These are phyloP conservation scores for Noctua comes DNA, from an alignment of 2,888 invertebrate genomes.

Conservation along the genomic window DNA sequence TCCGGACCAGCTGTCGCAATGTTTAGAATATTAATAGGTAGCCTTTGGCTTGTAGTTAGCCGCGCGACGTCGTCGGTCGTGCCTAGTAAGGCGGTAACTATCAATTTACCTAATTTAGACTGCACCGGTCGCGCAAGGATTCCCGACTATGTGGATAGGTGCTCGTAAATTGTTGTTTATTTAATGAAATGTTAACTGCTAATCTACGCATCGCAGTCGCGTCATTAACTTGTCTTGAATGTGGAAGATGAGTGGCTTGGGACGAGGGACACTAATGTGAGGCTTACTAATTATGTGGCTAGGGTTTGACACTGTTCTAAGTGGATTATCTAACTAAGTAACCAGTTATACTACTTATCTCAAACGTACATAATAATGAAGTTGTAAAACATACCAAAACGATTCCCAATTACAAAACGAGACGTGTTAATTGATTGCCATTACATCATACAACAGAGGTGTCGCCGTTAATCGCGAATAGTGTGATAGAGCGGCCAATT, in stretches of 20 bases:
- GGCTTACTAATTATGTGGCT: slow-evolving; percentile 25
- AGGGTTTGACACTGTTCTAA: slow-evolving; percentile 19
- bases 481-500: slow-evolving; percentile 54
- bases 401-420: slow-evolving; percentile 28
- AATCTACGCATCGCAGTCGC: slow-evolving; percentile 54
- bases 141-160: slow-evolving; percentile 45
- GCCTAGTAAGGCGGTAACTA: slow-evolving; percentile 49
- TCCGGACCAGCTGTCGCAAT: slow-evolving; percentile 55
- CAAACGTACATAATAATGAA: slow-evolving; percentile 2
- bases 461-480: slow-evolving; percentile 46
- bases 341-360: background rate
- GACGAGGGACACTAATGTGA: slow-evolving; percentile 38
- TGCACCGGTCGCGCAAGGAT: slow-evolving; percentile 38
- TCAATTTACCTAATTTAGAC: slow-evolving; percentile 59
- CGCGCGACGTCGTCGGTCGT: slow-evolving; percentile 13
- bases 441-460: slow-evolving; percentile 37
- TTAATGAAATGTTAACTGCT: slow-evolving; percentile 58
- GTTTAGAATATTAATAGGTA: slow-evolving; percentile 62
- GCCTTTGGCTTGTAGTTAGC: slow-evolving; percentile 56
- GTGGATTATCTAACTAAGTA: background rate
- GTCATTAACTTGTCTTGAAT: slow-evolving; percentile 56
- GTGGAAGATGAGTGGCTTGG: slow-evolving; percentile 45
- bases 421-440: slow-evolving; percentile 38
- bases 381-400: slow-evolving; percentile 25
- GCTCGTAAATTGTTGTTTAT: slow-evolving; percentile 56